A percentile compares a stretch with the other conserved stretches of the same genome.
Conservation (phyloP, 2,797 vertebrate genomes). For the Poeciliopsis paucimaculata region DNA sequence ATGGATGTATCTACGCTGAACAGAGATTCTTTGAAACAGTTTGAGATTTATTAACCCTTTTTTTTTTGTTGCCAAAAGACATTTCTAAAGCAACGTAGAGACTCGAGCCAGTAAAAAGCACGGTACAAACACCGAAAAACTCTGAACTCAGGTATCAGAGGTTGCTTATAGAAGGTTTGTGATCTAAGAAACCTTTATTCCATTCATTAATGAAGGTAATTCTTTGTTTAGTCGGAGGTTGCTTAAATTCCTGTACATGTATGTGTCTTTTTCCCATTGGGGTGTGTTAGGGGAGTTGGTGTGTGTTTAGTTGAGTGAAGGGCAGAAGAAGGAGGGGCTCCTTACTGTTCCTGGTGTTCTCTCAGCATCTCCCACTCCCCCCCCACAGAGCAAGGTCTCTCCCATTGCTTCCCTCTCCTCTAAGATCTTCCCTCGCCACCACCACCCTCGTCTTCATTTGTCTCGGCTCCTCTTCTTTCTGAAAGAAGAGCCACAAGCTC, state of each 20-base stretch:
- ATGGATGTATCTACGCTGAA: background rate
- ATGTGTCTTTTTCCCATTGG: background rate
- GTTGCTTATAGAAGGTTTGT: background rate
- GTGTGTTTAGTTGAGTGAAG: background rate
- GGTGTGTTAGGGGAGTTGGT: background rate
- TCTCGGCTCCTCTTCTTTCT: conserved; percentile 50
- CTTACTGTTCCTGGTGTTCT: conserved; percentile 54
- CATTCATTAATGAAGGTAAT: background rate
- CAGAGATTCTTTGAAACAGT: background rate
- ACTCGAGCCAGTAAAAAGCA: background rate
- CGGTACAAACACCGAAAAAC: background rate
- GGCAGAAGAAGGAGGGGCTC: conserved; percentile 12
- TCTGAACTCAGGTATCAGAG: background rate
- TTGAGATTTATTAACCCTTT: background rate
- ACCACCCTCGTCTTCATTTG: conserved; percentile 60
- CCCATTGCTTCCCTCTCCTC: conserved; percentile 64
- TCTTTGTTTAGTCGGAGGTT: background rate
- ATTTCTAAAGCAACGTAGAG: background rate
- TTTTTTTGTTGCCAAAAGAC: background rate
- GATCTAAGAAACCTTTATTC: background rate
- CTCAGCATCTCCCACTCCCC: conserved; percentile 48
- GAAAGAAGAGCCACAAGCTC: conserved; percentile 51
- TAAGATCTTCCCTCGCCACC: conserved; percentile 54
- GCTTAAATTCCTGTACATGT: background rate
- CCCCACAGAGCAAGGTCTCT: conserved; percentile 57